Evolutionary conservation across 2,113 vertebrate genomes (phyloP), one percentile per base, ranked within the genome.

Genomic region (Percopsis transmontana): DNA sequence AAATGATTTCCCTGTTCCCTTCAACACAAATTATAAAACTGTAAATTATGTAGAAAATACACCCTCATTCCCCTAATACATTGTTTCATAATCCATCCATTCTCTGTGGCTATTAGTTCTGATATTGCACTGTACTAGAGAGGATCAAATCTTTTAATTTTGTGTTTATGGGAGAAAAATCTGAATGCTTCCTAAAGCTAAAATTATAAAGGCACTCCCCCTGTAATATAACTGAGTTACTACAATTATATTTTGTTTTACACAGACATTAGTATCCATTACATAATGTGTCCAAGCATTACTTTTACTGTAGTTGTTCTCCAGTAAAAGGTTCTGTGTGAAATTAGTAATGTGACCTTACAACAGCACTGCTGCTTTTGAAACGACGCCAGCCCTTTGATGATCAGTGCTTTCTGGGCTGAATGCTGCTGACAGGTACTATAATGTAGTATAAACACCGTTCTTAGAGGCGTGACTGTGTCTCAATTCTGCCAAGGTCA

Each of bases 301-400:
- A 67, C 39, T 63, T 27, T 1, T 48, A 45, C 44, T 42, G n/a
- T 52, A 23, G 21, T 18, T 20, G 2, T 51, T 61, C 10, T 62
- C 12, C 40, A 19, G 48, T 19, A 33, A 44, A 56, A n/a, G 6
- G 45, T 11, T 47, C 40, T 11, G 20, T n/a, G 7, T 41, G 20
- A 21, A n/a, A 4, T 52, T 70, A 82, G 65, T 80, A 76, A 78
- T 38, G 77, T 77, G 77, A 77, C 50, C 41, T 56, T 15, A 58
- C 54, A 55, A 66, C 42, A 41, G 11, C 54, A 40, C 20, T 54
- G 6, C 15, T 4, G 41, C 15, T 72, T 18, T 33, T 74, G 74
- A 77, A 72, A 1, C 58, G 3, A 55, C 0, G 54, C 76, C 73
- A 70, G 65, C 0, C 33, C 51, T 47, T 65, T 54, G 60, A 52